These are phyloP conservation scores for Gorsachius goisagi DNA, from an alignment of 2,113 vertebrate species.

Conservation along the genomic window DNA sequence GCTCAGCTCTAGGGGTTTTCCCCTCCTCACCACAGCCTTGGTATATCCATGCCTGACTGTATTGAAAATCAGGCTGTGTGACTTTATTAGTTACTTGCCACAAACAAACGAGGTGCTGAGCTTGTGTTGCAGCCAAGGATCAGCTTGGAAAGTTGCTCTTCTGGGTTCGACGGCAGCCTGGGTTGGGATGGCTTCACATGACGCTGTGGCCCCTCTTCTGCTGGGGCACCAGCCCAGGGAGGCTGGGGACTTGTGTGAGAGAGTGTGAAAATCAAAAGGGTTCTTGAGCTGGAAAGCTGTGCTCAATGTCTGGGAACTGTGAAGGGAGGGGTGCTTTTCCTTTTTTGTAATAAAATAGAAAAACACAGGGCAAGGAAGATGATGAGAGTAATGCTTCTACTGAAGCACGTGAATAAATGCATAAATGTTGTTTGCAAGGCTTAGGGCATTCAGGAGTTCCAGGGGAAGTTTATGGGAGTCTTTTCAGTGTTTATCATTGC, in stretches of 20 bases:
- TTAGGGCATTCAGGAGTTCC: neutral
- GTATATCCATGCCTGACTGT: neutral
- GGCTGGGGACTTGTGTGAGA: neutral
- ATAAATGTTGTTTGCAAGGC: neutral
- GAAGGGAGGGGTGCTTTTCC: neutral
- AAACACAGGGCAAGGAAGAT: neutral
- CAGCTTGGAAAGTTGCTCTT: neutral
- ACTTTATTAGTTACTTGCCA: neutral
- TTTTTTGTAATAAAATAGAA: neutral
- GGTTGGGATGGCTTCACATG: neutral
- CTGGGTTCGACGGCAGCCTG: neutral
- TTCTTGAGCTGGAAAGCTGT: neutral
- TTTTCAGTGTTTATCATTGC: neutral
- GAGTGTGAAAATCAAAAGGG: neutral
- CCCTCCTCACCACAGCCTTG: neutral
- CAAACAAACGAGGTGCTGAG: neutral
- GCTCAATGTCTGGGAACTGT: neutral
- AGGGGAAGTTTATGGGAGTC: neutral
- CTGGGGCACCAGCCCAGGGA: accelerated
- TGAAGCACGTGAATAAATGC: neutral
- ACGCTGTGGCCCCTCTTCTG: neutral
- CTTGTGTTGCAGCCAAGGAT: neutral
- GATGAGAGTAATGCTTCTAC: neutral
- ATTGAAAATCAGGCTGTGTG: neutral
- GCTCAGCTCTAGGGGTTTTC: neutral